A percentile compares a stretch with the other conserved stretches of the same genome.
Conservation (phyloP, 2,797 vertebrate genomes). For the Lindbergichthys nudifrons region DNA sequence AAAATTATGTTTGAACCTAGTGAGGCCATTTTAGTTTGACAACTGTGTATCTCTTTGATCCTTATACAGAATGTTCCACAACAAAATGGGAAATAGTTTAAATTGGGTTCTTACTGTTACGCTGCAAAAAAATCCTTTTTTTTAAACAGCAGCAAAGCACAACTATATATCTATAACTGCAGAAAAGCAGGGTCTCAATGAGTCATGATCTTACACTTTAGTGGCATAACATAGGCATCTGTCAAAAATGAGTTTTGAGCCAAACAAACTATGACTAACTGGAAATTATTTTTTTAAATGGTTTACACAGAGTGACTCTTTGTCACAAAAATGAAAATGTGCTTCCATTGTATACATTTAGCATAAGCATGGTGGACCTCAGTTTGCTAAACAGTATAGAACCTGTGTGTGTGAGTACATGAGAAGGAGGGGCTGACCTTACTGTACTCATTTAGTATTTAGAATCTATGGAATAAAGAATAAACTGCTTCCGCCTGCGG, state of each 20-base stretch:
- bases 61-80: too few species aligned
- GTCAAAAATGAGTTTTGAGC: background rate
- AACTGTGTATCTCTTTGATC: background rate
- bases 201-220: slow-evolving; percentile 2
- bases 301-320: background rate
- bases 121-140: too few species aligned
- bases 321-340: background rate
- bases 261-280: slow-evolving; percentile 15
- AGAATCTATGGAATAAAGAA: slow-evolving; percentile 7
- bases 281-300: slow-evolving; percentile 6
- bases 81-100: too few species aligned
- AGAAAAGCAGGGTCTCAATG: slow-evolving; percentile 2
- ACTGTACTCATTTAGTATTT: slow-evolving; percentile 23
- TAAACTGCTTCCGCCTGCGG: slow-evolving; percentile 32
- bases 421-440: slow-evolving; percentile 7
- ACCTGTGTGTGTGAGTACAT: background rate
- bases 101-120: too few species aligned
- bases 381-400: background rate
- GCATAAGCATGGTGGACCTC: background rate
- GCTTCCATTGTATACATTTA: background rate
- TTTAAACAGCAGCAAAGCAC: slow-evolving; percentile 9
- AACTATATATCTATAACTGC: background rate
- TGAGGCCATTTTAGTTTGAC: background rate
- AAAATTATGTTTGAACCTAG: too few species aligned
- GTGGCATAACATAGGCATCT: background rate